phyloP scores from a whole-genome alignment of 2,888 invertebrate species.

The Osedax fenrisi region DNA sequence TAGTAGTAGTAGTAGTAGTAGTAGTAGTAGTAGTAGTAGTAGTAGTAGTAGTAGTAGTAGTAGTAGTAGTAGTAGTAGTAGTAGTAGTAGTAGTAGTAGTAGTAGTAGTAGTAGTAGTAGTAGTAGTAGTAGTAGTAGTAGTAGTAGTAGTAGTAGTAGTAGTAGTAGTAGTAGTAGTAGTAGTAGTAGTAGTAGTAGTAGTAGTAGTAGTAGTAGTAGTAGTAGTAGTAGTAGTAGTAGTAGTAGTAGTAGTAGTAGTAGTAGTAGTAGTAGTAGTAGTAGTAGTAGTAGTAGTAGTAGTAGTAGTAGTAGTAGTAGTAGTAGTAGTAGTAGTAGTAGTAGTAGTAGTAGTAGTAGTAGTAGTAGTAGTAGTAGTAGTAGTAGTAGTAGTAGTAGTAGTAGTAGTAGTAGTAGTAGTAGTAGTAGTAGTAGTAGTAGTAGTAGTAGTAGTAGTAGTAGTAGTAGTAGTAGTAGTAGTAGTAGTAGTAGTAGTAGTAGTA shows the following conservation, averaged over 20 bases:
- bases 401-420: conserved; percentile 2
- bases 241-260: conserved; percentile 21
- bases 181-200: conserved; percentile 31
- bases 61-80: conserved; percentile 2
- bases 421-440: conserved; percentile 2
- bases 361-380: conserved; percentile 2
- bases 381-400: conserved; percentile 2
- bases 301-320: conserved; percentile 2
- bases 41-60: background rate
- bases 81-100: background rate
- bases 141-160: conserved; percentile 32
- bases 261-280: conserved; percentile 2
- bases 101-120: conserved; percentile 30
- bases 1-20: background rate
- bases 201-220: conserved; percentile 31
- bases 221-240: conserved; percentile 30
- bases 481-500: too few species aligned
- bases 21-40: conserved; percentile 2
- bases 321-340: conserved; percentile 2
- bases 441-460: too few species aligned
- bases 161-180: conserved; percentile 31
- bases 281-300: background rate
- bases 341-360: background rate
- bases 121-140: conserved; percentile 26
- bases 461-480: background rate